These are phyloP conservation scores for Globia sparganii DNA, from an alignment of 2,888 invertebrate genomes.

Conservation along the genomic window DNA sequence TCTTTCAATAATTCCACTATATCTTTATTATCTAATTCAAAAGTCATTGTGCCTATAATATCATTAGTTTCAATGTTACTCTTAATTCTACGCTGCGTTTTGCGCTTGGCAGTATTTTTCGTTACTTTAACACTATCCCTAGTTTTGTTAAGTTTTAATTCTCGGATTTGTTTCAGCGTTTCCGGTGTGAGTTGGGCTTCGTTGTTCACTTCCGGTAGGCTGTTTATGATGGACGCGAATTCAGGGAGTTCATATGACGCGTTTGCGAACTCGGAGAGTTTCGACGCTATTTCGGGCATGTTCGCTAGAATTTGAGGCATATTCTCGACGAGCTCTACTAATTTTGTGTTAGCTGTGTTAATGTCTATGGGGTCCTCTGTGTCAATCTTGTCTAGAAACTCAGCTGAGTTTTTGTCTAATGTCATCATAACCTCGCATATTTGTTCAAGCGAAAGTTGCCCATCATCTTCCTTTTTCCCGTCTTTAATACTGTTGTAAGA, in stretches of 20 bases:
- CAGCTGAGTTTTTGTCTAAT: conserved; percentile 82
- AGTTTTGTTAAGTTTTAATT: conserved; percentile 82
- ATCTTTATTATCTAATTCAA: conserved; percentile 84
- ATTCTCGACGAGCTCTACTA: conserved; percentile 83
- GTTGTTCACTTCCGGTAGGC: conserved; percentile 81
- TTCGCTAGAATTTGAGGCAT: conserved; percentile 87
- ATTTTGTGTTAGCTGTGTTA: conserved; percentile 77
- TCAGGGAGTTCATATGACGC: conserved; percentile 84
- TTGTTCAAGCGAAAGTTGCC: conserved; percentile 80
- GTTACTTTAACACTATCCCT: conserved; percentile 86
- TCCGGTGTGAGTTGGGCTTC: conserved; percentile 87
- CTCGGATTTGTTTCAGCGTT: conserved; percentile 87
- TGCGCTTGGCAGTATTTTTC: conserved; percentile 86
- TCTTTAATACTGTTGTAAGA: conserved; percentile 82
- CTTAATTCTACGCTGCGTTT: conserved; percentile 81
- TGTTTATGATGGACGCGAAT: conserved; percentile 85
- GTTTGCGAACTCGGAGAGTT: conserved; percentile 83
- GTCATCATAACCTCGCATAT: conserved; percentile 87
- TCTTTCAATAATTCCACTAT: conserved; percentile 80
- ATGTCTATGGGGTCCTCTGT: conserved; percentile 78
- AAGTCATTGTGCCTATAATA: conserved; percentile 79
- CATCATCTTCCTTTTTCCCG: conserved; percentile 73
- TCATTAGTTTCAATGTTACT: conserved; percentile 76
- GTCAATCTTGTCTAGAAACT: conserved; percentile 82
- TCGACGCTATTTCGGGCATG: conserved; percentile 86